Evolutionary conservation across 2,888 invertebrate genomes (phyloP).

Genomic region (Athalia circularis): DNA sequence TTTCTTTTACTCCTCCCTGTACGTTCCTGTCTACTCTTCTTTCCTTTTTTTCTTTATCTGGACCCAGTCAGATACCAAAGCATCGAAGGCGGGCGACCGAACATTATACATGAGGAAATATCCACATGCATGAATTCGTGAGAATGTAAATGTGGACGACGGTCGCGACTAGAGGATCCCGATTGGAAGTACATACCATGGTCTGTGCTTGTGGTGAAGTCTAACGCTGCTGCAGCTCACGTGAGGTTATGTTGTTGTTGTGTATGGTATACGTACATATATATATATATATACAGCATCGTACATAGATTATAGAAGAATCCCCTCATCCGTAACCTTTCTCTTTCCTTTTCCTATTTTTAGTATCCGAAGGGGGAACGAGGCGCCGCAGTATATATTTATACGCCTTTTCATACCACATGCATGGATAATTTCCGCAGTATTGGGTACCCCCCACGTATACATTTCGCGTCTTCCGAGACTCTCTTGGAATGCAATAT

Average conservation of each 20-base stretch:
- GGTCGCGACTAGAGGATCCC: too few relatives aligned
- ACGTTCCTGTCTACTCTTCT: constrained; percentile 33
- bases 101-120: not conserved
- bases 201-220: too few relatives aligned
- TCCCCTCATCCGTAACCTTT: constrained; percentile 32
- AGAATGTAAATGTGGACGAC: not conserved
- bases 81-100: not conserved
- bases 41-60: not conserved
- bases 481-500: constrained; percentile 60
- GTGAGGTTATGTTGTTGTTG: too few relatives aligned
- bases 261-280: not conserved
- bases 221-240: too few relatives aligned
- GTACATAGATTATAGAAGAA: constrained; percentile 24
- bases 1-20: constrained; percentile 31
- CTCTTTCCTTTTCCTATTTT: constrained; percentile 40
- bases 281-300: not conserved
- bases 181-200: too few relatives aligned
- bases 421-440: constrained; percentile 55
- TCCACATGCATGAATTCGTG: not conserved
- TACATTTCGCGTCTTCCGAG: constrained; percentile 38
- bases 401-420: not conserved
- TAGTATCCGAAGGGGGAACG: not conserved
- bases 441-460: constrained; percentile 14
- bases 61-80: not conserved
- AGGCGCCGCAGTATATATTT: not conserved